These are phyloP conservation scores for Rhabdophis nuchalis DNA, from an alignment of 2,797 vertebrate genomes.

Conservation along the genomic window DNA sequence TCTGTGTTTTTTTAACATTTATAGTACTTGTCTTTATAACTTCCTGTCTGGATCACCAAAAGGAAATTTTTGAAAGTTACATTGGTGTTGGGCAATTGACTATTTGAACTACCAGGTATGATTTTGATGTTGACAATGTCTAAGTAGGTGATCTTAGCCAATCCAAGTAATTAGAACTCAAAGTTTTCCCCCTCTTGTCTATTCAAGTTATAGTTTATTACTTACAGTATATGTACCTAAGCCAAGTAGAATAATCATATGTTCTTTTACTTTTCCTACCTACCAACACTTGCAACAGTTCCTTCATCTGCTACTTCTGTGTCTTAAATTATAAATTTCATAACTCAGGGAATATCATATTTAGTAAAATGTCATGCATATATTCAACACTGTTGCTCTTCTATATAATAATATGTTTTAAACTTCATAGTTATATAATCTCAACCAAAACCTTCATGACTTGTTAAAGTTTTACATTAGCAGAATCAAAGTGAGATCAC, in stretches of 20 bases:
- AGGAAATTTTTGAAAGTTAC: background rate
- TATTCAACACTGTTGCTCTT: background rate
- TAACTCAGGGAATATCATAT: background rate
- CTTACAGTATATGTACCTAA: background rate
- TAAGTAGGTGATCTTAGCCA: background rate
- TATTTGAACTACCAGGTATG: background rate
- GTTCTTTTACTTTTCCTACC: background rate
- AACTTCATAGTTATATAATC: background rate
- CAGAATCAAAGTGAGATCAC: background rate
- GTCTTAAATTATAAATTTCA: background rate
- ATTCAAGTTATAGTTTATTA: background rate
- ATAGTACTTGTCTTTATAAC: background rate
- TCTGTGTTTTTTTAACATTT: background rate
- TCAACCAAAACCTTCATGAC: background rate
- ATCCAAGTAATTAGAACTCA: background rate
- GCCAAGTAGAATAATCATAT: background rate
- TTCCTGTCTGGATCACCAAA: background rate
- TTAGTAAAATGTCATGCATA: background rate
- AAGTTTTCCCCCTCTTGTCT: background rate
- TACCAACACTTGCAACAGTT: background rate
- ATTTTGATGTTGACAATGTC: background rate
- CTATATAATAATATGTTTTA: background rate
- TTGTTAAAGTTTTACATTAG: background rate
- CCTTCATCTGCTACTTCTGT: background rate
- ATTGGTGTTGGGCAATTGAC: background rate